Conservation (phyloP, 2,113 vertebrate species). For the Alectura lathami region DNA sequence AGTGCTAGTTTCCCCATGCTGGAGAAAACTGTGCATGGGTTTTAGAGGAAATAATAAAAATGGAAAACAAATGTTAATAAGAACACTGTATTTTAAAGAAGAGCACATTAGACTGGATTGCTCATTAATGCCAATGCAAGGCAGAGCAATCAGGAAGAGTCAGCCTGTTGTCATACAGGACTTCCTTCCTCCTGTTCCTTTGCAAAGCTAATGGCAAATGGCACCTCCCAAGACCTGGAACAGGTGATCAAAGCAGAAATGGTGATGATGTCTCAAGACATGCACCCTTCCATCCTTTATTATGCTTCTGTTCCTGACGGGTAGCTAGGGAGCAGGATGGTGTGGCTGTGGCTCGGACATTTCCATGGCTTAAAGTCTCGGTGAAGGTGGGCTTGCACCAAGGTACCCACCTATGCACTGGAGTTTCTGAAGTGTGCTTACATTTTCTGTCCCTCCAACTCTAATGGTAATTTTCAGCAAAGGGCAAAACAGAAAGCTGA, state of each 20-base stretch:
- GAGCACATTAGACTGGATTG: neutral
- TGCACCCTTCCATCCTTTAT: neutral
- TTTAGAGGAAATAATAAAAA: neutral
- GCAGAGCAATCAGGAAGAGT: rapidly evolving
- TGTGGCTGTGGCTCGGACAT: neutral
- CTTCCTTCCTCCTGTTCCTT: neutral
- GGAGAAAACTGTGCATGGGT: neutral
- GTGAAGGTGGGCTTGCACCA: neutral
- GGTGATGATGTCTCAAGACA: neutral
- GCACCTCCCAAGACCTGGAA: neutral
- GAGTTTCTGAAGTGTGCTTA: neutral
- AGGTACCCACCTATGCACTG: neutral
- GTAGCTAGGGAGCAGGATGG: neutral
- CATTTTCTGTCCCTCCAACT: neutral
- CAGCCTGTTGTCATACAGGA: neutral
- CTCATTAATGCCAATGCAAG: neutral
- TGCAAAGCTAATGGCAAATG: neutral
- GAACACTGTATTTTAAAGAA: neutral
- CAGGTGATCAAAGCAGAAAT: neutral
- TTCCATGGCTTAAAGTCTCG: neutral
- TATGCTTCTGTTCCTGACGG: neutral
- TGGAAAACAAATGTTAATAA: neutral
- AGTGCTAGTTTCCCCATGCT: rapidly evolving
- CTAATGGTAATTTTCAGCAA: neutral
- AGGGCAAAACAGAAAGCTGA: neutral